These are phyloP conservation scores for Helogale parvula DNA, from an alignment of 2,113 vertebrate species.

Conservation along the genomic window DNA sequence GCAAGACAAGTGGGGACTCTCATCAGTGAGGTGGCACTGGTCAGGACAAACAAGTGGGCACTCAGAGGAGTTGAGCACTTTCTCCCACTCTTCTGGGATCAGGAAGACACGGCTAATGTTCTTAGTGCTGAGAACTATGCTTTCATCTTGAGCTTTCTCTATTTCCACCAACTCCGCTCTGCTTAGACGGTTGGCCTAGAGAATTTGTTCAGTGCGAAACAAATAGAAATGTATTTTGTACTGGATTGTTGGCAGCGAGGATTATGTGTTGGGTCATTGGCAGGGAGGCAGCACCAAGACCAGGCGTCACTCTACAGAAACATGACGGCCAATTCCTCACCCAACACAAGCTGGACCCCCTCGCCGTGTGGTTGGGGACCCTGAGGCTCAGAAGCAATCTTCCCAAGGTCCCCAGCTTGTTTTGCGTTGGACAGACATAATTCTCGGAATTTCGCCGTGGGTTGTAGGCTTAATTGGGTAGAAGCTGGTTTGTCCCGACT, in stretches of 20 bases:
- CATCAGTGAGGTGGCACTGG: not conserved
- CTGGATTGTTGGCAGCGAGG: not conserved
- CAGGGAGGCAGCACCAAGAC: not conserved
- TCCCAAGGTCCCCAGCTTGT: not conserved
- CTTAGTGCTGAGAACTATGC: slow-evolving; percentile 14
- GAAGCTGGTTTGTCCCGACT: not conserved
- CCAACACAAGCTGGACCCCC: not conserved
- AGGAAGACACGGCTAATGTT: not conserved
- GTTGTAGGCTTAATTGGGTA: not conserved
- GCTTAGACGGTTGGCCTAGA: not conserved
- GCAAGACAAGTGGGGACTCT: not conserved
- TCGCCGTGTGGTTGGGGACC: not conserved
- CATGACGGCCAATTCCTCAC: not conserved
- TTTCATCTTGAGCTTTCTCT: slow-evolving; percentile 51
- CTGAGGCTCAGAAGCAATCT: not conserved
- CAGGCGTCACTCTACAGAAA: not conserved
- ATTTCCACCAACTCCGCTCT: not conserved
- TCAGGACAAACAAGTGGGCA: not conserved
- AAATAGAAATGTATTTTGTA: slow-evolving; percentile 58
- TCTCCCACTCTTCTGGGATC: not conserved
- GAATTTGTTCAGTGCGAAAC: slow-evolving; percentile 52
- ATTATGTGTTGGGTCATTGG: slow-evolving; percentile 26
- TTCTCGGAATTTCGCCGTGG: not conserved
- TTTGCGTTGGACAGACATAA: not conserved
- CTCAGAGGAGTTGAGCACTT: not conserved